phyloP scores from a whole-genome alignment of 1,140 invertebrate genomes.

The Cecropterus lyciades region DNA sequence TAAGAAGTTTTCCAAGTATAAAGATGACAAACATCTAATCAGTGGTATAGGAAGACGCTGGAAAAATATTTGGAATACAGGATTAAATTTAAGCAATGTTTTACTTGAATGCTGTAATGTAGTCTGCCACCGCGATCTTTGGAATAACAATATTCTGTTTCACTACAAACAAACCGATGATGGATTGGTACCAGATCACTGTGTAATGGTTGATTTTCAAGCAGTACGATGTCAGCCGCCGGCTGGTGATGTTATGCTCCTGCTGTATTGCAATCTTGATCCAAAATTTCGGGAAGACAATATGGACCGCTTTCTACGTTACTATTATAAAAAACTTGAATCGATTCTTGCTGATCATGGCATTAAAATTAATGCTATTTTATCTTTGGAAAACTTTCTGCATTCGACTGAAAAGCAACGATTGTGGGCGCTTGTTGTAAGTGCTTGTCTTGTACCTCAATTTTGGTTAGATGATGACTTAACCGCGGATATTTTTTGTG shows the following conservation, averaged over 20 bases:
- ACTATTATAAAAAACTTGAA: conserved; percentile 80
- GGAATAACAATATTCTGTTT: conserved; percentile 87
- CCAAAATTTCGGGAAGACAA: conserved; percentile 68
- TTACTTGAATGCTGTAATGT: conserved; percentile 78
- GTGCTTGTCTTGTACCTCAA: conserved; percentile 64
- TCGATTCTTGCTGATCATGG: conserved; percentile 62
- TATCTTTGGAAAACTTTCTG: conserved; percentile 70
- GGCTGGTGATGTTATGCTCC: conserved; percentile 83
- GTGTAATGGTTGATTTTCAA: conserved; percentile 86
- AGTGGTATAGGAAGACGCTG: conserved; percentile 58
- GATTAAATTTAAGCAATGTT: conserved; percentile 49
- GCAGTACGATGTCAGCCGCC: conserved; percentile 84
- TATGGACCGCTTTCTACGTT: conserved; percentile 69
- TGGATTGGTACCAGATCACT: conserved; percentile 65
- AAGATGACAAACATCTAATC: conserved; percentile 40
- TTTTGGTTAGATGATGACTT: conserved; percentile 68
- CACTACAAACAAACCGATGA: conserved; percentile 71
- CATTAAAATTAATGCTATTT: conserved; percentile 64
- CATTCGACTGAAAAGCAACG: conserved; percentile 67
- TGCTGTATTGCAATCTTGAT: conserved; percentile 69
- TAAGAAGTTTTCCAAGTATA: conserved; percentile 62
- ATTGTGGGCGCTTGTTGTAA: conserved; percentile 61
- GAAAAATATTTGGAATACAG: conserved; percentile 57
- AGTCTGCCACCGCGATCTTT: conserved; percentile 86
- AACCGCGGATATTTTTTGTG: conserved; percentile 56